phyloP scores from a whole-genome alignment of 2,888 invertebrate species.

The Rotaria socialis region DNA sequence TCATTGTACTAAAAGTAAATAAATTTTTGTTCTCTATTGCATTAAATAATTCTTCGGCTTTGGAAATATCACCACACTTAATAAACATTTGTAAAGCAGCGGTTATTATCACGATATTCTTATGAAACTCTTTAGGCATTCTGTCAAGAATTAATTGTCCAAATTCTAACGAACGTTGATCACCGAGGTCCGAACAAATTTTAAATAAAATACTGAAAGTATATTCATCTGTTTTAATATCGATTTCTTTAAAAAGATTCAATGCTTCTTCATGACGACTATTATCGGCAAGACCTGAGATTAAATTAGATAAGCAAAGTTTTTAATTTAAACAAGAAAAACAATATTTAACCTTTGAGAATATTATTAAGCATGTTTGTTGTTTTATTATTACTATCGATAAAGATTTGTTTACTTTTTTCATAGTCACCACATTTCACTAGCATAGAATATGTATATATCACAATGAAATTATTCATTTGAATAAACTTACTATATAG shows the following conservation, averaged over 20 bases:
- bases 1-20: background rate
- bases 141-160: background rate
- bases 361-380: background rate
- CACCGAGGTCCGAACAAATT: background rate
- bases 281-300: background rate
- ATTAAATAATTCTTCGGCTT: constrained; percentile 2
- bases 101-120: background rate
- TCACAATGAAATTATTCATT: too few relatives aligned
- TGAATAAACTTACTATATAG: background rate
- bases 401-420: background rate
- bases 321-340: background rate
- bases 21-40: background rate
- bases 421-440: background rate
- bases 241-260: background rate
- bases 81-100: constrained; percentile 16
- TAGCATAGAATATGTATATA: too few relatives aligned
- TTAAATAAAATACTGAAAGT: background rate
- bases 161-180: background rate
- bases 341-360: background rate
- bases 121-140: background rate
- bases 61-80: background rate
- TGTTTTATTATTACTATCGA: background rate
- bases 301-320: background rate
- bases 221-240: background rate
- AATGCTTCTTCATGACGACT: background rate